Evolutionary conservation across 2,113 vertebrate species (phyloP), one percentile per base, ranked within the genome.

Genomic region (Hiodon alosoides): DNA sequence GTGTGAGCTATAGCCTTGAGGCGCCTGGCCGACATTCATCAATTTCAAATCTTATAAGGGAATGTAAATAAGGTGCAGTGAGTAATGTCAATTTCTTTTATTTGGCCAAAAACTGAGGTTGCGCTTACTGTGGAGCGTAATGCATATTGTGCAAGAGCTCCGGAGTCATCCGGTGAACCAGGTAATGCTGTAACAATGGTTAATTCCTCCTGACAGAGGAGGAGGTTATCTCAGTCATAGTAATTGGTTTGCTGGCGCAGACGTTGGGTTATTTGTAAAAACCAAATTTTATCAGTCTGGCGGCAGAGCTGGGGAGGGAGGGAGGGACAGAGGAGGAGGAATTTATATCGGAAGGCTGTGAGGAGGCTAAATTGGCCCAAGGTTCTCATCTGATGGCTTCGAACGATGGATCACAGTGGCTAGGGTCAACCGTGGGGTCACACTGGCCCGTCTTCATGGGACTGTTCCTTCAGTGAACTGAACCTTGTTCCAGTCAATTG

Each of bases 181-280:
- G 14, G 72, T 78, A 77, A 58, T 72, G 73, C 72, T 64, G 76
- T 78, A 86, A 86, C 85, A 86, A 88, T 84, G 83, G 80, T 72
- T 78, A 80, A 78, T 77, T 83, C 76, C 81, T 73, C 76, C 76
- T 81, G 74, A 73, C 71, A 78, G 81, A 79, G 80, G 31, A 88
- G 83, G 87, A 84, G 89, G 88, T 90, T 92, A 90, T 91, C 89
- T 88, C 90, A 86, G 88, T 90, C 88, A 89, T 90, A 85, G 89
- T 91, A 90, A 92, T 92, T 90, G 90, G 86, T 90, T 89, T 88
- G 90, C 87, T 86, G 88, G 83, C 85, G 80, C 87, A 86, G 88
- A 89, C 89, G 88, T 84, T 77, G 86, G 88, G 89, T 91, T 81
- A 89, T 90, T 90, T 77, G 83, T 89, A 90, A 88, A 90, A 87